Percentiles rank a stretch among this genome's conserved stretches.
Conservation (phyloP, 2,888 invertebrate genomes). For the Galerucella calmariensis region DNA sequence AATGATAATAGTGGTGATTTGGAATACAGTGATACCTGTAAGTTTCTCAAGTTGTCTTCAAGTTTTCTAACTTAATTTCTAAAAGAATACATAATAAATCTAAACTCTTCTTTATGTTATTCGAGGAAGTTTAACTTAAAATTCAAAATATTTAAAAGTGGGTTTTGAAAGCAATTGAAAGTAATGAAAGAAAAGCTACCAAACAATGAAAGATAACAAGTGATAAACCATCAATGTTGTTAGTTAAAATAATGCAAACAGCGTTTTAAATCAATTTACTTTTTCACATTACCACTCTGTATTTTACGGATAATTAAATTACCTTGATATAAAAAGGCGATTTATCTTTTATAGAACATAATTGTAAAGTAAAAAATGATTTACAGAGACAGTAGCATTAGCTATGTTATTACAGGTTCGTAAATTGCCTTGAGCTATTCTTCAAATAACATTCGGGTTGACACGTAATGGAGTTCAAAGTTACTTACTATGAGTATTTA, state of each 20-base stretch:
- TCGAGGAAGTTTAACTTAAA: no score
- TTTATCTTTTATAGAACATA: background rate
- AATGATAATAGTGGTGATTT: no score
- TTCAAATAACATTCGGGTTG: background rate
- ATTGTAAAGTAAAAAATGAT: background rate
- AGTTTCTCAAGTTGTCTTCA: no score
- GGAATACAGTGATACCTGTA: no score
- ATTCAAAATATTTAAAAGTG: no score
- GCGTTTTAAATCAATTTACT: background rate
- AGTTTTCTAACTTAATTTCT: no score
- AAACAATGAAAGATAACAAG: no score
- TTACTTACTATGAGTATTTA: background rate
- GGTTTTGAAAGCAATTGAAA: no score
- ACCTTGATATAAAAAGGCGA: background rate
- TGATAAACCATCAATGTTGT: no score
- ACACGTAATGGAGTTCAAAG: background rate
- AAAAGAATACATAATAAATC: no score
- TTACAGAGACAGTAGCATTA: background rate
- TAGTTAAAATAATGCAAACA: background rate
- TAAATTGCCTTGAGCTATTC: background rate
- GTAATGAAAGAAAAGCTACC: no score
- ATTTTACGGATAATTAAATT: background rate
- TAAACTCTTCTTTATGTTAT: no score
- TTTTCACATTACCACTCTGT: background rate
- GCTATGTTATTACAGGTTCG: constrained; percentile 1